Base-by-base conservation (phyloP, 64 coral and sea anemone genomes). In the Pachyseris speciosa region DNA sequence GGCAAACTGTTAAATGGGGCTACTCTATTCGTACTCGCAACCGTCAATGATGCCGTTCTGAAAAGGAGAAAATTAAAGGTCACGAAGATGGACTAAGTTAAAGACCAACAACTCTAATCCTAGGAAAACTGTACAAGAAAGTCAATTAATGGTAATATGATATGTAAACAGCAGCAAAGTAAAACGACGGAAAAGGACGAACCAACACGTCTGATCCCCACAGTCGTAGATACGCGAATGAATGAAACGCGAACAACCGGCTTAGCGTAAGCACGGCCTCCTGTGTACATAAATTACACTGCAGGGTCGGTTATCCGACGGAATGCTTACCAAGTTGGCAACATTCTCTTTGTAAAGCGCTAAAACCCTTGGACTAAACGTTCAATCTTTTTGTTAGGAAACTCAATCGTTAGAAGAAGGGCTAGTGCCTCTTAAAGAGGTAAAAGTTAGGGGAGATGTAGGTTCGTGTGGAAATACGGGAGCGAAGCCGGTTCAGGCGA, bases 71-170 rank as follows among this genome's bases (percentile, higher is more conserved):
- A 37, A 71, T 71, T 71, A 71, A 87, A 93, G 86, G 91, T 93
- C 91, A 93, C 91, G 91, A 74, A 93, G 73, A 93, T 70, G 75
- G 87, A 87, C 37, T 45, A 34, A 80, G 86, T 85, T 88, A 87
- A 80, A 96, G 94, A 72, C 78, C 66, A 88, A 91, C 86, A 91
- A 44, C 55, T 65, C 58, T 97, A 97, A 97, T 97, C 95, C 95
- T 86, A 90, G 74, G 60, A 97, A 93, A 75, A 86, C 78, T 84
- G 88, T 74, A 85, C 70, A 94, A 97, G 89, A 93, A 80, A 94
- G 85, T 97, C 91, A 97, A 97, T 97, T 97, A 97, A 89, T 83
- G 91, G 95, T 97, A 97, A 97, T 97, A 93, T 93, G 95, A 97
- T 97, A 97, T 93, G 95, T 97, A 97, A 97, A 97, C 89, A 97